Evolutionary conservation across 2,113 vertebrate species (phyloP).

Genomic region (Speoplatyrhinus poulsoni): DNA sequence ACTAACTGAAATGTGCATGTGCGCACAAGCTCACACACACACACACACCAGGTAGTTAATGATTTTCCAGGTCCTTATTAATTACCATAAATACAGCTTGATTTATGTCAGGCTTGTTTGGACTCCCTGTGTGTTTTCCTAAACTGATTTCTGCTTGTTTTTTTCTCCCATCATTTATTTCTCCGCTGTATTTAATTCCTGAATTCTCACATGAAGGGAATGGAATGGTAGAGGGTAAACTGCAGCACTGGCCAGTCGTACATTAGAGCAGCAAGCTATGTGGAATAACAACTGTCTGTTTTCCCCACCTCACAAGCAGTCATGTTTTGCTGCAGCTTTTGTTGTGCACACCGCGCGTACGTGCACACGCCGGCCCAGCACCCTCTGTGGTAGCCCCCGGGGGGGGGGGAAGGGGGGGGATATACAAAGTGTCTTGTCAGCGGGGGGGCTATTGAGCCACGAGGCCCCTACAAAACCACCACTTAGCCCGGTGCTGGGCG

Average conservation of each 20-base stretch:
- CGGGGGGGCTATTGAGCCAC: slow-evolving; percentile 83
- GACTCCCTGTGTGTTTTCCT: slow-evolving; percentile 53
- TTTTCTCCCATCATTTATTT: slow-evolving; percentile 53
- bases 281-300: neutral
- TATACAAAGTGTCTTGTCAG: slow-evolving; percentile 93
- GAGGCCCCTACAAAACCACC: slow-evolving; percentile 88
- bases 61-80: slow-evolving; percentile 55
- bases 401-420: slow-evolving; percentile 52
- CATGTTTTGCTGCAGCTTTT: neutral
- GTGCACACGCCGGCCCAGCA: slow-evolving; percentile 33
- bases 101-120: slow-evolving; percentile 53
- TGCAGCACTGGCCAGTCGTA: slow-evolving; percentile 20
- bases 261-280: slow-evolving; percentile 12
- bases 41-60: neutral
- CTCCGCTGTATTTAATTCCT: slow-evolving; percentile 38
- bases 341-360: slow-evolving; percentile 1
- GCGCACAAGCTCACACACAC: slow-evolving; percentile 17
- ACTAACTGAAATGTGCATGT: slow-evolving; percentile 39
- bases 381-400: slow-evolving; percentile 58
- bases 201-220: slow-evolving; percentile 52
- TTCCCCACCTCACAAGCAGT: neutral
- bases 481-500: slow-evolving; percentile 87
- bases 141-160: slow-evolving; percentile 54
- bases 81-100: slow-evolving; percentile 59
- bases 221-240: slow-evolving; percentile 51